phyloP scores from a whole-genome alignment of 2,888 invertebrate species.

The Cerastis leucographa region DNA sequence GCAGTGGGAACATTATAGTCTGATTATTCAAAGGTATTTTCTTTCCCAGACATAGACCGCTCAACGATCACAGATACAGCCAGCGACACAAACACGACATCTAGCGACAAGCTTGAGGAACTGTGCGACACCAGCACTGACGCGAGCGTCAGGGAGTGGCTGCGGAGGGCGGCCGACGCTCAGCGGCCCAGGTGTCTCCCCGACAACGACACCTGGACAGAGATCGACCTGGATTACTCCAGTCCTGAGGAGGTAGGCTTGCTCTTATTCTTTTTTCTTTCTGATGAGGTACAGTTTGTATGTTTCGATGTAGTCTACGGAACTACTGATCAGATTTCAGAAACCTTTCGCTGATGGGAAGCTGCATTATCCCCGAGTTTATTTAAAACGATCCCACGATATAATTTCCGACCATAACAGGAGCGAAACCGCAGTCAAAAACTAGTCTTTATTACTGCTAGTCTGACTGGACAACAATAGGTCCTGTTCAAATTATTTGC shows the following conservation, averaged over 20 bases:
- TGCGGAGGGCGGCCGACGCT: conserved; percentile 78
- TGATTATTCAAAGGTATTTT: not conserved
- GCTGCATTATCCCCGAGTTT: not conserved
- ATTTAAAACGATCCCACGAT: too few species aligned
- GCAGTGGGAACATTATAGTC: not conserved
- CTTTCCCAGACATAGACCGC: conserved; percentile 79
- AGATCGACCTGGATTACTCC: conserved; percentile 93
- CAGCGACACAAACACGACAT: conserved; percentile 81
- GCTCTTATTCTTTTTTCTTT: not conserved
- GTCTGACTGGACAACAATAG: too few species aligned
- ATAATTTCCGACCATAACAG: too few species aligned
- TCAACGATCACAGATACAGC: conserved; percentile 84
- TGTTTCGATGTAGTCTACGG: not conserved
- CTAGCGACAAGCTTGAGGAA: conserved; percentile 82
- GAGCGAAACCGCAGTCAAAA: too few species aligned
- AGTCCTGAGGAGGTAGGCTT: conserved; percentile 91
- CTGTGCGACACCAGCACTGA: conserved; percentile 81
- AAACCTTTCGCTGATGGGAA: not conserved
- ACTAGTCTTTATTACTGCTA: too few species aligned
- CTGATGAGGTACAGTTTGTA: not conserved
- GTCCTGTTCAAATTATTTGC: too few species aligned
- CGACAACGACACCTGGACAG: conserved; percentile 92
- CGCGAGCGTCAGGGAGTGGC: conserved; percentile 85
- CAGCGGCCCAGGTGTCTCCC: conserved; percentile 72
- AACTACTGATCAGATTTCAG: not conserved